Evolutionary conservation across 2,888 invertebrate species (phyloP).

Genomic region (Phlogophora meticulosa): DNA sequence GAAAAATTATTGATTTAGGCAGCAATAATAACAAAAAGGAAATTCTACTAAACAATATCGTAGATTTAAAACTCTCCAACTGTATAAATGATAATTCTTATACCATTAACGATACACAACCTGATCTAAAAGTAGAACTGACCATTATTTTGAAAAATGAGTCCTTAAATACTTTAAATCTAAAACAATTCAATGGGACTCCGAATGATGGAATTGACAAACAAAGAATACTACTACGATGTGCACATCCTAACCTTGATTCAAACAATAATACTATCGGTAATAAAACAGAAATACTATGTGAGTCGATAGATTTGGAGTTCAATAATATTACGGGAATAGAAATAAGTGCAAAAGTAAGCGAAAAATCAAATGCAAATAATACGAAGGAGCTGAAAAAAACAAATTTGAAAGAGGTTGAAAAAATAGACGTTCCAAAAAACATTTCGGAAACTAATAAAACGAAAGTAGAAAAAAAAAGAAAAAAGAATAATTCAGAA

Average conservation of each 20-base stretch:
- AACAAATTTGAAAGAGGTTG: background rate
- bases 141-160: slow-evolving; percentile 29
- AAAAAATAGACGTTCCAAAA: background rate
- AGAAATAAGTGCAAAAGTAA: background rate
- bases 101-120: slow-evolving; percentile 3
- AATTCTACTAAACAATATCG: background rate
- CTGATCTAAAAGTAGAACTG: slow-evolving; percentile 20
- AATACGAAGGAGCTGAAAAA: slow-evolving; percentile 1
- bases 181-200: slow-evolving; percentile 19
- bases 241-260: slow-evolving; percentile 8
- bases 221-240: slow-evolving; percentile 29
- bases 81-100: slow-evolving; percentile 12
- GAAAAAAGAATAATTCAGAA: background rate
- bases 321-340: slow-evolving; percentile 3
- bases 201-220: background rate
- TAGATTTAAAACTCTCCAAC: slow-evolving; percentile 25
- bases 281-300: slow-evolving; percentile 25
- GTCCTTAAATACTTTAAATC: slow-evolving; percentile 7
- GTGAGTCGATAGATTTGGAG: slow-evolving; percentile 28
- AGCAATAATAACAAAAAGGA: background rate
- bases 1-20: slow-evolving; percentile 27
- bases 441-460: background rate
- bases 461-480: background rate
- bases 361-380: background rate
- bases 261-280: background rate